Evolutionary conservation across 2,888 invertebrate species (phyloP).

Genomic region (Diploptera punctata): DNA sequence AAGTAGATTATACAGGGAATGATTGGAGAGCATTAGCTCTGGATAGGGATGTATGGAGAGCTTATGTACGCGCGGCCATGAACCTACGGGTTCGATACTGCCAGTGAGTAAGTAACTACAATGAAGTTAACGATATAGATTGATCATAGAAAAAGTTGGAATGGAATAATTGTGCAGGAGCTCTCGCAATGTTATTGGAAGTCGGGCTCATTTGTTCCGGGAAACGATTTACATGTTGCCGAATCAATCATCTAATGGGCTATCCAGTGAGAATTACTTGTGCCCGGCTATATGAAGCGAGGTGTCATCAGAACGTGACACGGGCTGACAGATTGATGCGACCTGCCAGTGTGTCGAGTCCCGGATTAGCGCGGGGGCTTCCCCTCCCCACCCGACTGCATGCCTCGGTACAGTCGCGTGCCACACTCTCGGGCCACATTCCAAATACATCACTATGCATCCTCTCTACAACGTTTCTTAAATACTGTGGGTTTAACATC

Average conservation of each 20-base stretch:
- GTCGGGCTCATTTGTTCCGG: constrained; percentile 10
- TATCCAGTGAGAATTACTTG: constrained; percentile 26
- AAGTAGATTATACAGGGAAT: too few relatives aligned
- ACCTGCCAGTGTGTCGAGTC: constrained; percentile 33
- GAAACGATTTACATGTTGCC: constrained; percentile 27
- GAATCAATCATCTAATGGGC: constrained; percentile 31
- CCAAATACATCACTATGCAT: too few relatives aligned
- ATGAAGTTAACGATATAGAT: too few relatives aligned
- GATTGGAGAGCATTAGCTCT: too few relatives aligned
- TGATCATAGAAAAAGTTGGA: too few relatives aligned
- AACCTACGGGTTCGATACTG: too few relatives aligned
- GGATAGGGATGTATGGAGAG: too few relatives aligned
- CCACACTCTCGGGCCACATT: constrained; percentile 10
- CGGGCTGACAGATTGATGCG: constrained; percentile 38
- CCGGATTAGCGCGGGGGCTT: constrained; percentile 34
- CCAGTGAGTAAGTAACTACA: too few relatives aligned
- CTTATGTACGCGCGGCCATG: too few relatives aligned
- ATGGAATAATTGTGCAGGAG: too few relatives aligned
- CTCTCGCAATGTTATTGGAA: constrained; percentile 3
- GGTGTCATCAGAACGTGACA: constrained; percentile 30
- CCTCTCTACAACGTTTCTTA: too few relatives aligned
- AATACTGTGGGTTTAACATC: too few relatives aligned
- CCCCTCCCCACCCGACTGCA: constrained; percentile 13
- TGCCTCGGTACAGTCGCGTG: constrained; percentile 15
- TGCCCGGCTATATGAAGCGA: constrained; percentile 18